These are phyloP conservation scores for Tribolium madens DNA, from an alignment of 1,140 invertebrate species.

Conservation along the genomic window DNA sequence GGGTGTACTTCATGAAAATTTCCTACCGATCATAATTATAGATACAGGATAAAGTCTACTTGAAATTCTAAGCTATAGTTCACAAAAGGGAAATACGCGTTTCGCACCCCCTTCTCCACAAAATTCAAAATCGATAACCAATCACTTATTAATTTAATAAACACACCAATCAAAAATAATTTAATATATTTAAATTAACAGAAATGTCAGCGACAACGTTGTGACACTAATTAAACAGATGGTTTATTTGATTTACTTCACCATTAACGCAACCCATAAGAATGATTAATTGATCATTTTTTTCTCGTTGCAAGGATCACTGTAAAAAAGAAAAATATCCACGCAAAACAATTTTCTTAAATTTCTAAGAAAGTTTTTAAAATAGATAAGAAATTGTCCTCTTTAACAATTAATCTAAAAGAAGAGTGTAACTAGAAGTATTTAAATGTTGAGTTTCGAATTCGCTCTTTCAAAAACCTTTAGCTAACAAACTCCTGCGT, in stretches of 20 bases:
- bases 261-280: not conserved
- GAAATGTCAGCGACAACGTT: not conserved
- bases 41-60: not conserved
- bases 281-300: not conserved
- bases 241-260: not conserved
- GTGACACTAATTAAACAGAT: not conserved
- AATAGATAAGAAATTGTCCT: not conserved
- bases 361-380: not conserved
- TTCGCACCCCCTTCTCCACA: not conserved
- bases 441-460: no score
- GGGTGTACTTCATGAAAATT: not conserved
- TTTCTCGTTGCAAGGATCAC: not conserved
- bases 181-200: not conserved
- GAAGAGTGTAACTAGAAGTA: no score
- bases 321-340: not conserved
- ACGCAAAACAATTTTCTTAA: not conserved
- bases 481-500: no score
- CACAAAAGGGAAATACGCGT: not conserved
- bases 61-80: not conserved
- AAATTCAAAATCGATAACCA: not conserved
- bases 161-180: not conserved
- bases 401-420: no score
- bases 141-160: not conserved
- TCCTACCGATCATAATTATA: not conserved
- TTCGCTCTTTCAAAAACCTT: no score